phyloP scores from a whole-genome alignment of 92 coral and sea anemone species.

The Zoanthus sociatus region DNA sequence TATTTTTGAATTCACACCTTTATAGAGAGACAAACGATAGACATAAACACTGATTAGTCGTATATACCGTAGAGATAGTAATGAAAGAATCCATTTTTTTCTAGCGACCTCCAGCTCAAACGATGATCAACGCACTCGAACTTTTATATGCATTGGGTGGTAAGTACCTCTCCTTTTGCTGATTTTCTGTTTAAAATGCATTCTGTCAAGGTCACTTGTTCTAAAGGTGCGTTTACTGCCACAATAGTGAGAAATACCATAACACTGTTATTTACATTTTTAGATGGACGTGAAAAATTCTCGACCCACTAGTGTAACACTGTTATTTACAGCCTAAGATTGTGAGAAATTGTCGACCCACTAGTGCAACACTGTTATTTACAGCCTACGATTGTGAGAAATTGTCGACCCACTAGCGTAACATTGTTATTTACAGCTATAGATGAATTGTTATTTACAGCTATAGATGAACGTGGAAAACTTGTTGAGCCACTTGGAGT shows the following conservation, averaged over 20 bases:
- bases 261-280: slow-evolving; percentile 46
- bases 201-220: neutral
- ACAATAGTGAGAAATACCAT: neutral
- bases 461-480: slow-evolving; percentile 89
- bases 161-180: slow-evolving; percentile 14
- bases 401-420: neutral
- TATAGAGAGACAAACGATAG: no score
- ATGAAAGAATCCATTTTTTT: neutral
- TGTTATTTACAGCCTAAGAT: slow-evolving; percentile 46
- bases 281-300: no score
- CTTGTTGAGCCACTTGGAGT: slow-evolving; percentile 87
- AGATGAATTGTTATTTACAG: slow-evolving; percentile 72
- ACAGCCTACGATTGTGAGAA: slow-evolving; percentile 40
- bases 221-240: neutral
- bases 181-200: neutral
- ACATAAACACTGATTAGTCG: no score
- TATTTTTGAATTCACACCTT: no score
- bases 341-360: no score
- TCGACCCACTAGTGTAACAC: neutral
- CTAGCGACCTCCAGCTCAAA: slow-evolving; percentile 97
- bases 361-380: neutral
- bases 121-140: slow-evolving; percentile 94
- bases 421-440: slow-evolving; percentile 58
- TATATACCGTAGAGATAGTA: no score
- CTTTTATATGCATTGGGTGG: slow-evolving; percentile 91